Evolutionary conservation across 2,888 invertebrate genomes (phyloP).

Genomic region (Synanthedon formicaeformis): DNA sequence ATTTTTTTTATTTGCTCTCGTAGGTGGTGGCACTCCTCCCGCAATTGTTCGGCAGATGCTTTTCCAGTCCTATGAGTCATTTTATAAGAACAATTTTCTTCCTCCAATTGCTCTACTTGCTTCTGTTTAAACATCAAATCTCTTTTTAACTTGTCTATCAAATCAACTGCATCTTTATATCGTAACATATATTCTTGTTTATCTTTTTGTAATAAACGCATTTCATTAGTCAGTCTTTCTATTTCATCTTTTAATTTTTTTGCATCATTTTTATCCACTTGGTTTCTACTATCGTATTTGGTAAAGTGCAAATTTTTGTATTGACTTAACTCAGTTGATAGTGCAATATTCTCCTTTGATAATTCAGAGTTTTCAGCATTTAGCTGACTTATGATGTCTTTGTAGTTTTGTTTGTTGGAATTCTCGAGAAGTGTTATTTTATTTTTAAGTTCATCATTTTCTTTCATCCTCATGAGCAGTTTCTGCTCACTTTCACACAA

Average conservation of each 20-base stretch:
- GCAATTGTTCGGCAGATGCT: slow-evolving; percentile 52
- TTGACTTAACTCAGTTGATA: slow-evolving; percentile 49
- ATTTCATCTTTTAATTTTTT: slow-evolving; percentile 41
- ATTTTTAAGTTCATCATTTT: slow-evolving; percentile 50
- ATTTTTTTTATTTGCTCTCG: slow-evolving; percentile 57
- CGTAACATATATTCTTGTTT: slow-evolving; percentile 50
- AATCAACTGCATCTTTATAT: slow-evolving; percentile 45
- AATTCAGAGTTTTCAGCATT: slow-evolving; percentile 57
- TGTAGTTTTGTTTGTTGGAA: slow-evolving; percentile 42
- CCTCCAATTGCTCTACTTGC: slow-evolving; percentile 51
- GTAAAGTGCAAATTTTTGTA: slow-evolving; percentile 33
- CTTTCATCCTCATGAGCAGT: slow-evolving; percentile 56
- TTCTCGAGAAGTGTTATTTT: slow-evolving; percentile 26
- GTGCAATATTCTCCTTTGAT: slow-evolving; percentile 53
- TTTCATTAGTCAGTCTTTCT: slow-evolving; percentile 37
- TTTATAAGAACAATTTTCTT: slow-evolving; percentile 60
- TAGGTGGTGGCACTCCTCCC: slow-evolving; percentile 54
- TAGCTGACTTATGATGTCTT: slow-evolving; percentile 53
- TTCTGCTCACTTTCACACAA: slow-evolving; percentile 63
- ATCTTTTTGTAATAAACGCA: slow-evolving; percentile 42
- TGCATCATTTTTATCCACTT: slow-evolving; percentile 29
- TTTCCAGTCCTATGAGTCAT: slow-evolving; percentile 52
- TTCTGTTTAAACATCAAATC: slow-evolving; percentile 52
- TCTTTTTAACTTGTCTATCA: slow-evolving; percentile 49
- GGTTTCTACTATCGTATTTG: slow-evolving; percentile 26